A percentile compares a stretch with the other conserved stretches of the same genome.
Conservation (phyloP, 1,140 invertebrate species). For the Caenorhabditis briggsae region DNA sequence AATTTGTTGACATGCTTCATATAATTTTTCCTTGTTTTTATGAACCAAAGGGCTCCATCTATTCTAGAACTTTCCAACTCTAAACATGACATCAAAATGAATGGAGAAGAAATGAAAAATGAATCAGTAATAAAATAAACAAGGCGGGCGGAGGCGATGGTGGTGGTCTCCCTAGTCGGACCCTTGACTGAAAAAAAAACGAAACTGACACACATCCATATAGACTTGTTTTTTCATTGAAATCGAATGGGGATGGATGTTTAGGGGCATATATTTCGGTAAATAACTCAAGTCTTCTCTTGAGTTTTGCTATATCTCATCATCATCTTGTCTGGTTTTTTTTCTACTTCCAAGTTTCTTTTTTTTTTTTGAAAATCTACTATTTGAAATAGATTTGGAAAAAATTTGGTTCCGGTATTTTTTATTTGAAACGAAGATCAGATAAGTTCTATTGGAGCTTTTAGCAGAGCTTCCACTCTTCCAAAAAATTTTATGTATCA, state of each 20-base stretch:
- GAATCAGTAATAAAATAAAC: conserved; percentile 7
- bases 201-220: too few species aligned
- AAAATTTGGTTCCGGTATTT: not conserved
- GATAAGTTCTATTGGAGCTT: too few species aligned
- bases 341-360: too few species aligned
- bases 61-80: not conserved
- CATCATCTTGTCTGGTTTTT: too few species aligned
- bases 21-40: not conserved
- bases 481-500: too few species aligned
- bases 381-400: too few species aligned
- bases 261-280: conserved; percentile 23
- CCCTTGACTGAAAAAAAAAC: not conserved
- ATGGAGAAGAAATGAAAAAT: not conserved
- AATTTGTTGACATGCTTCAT: not conserved
- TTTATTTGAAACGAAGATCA: not conserved
- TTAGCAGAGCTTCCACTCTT: too few species aligned
- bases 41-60: not conserved
- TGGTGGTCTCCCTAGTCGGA: not conserved
- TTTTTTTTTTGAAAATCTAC: too few species aligned
- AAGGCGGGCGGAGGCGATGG: not conserved
- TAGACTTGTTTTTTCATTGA: conserved; percentile 40
- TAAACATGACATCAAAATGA: not conserved
- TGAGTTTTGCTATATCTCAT: not conserved
- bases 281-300: not conserved
- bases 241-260: conserved; percentile 1